These are phyloP conservation scores for Umimayanthus chanpuru DNA, from an alignment of 92 coral and sea anemone genomes.

Conservation along the genomic window DNA sequence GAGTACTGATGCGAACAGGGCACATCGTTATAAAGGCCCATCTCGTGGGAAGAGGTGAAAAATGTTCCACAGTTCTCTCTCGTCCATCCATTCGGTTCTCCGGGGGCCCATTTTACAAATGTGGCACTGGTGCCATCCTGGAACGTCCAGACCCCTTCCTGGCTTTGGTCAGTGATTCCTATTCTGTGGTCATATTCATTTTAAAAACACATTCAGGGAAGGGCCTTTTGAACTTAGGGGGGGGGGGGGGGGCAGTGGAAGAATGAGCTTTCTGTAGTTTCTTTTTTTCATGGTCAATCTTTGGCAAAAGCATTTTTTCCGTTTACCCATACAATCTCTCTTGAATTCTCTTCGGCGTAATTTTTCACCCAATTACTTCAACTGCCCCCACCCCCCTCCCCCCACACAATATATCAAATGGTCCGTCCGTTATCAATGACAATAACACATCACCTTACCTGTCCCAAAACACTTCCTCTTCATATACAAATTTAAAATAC, in stretches of 20 bases:
- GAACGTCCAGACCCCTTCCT: conserved; percentile 30
- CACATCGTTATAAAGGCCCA: conserved; percentile 8
- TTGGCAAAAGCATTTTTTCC: too few species aligned
- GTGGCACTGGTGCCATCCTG: conserved; percentile 30
- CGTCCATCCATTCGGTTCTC: conserved; percentile 16
- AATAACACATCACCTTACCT: background rate
- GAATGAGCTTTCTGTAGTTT: too few species aligned
- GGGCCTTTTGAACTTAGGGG: too few species aligned
- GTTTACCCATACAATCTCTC: too few species aligned
- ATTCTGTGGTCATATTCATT: background rate
- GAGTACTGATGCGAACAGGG: background rate
- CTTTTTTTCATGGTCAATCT: too few species aligned
- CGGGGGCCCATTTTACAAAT: conserved; percentile 3
- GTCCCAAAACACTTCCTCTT: too few species aligned
- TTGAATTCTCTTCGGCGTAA: too few species aligned
- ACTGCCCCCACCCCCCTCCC: too few species aligned
- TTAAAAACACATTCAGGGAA: background rate
- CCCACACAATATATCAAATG: too few species aligned
- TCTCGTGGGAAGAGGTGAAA: background rate
- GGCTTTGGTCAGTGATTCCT: conserved; percentile 32
- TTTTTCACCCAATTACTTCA: too few species aligned
- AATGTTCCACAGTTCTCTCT: conserved; percentile 16
- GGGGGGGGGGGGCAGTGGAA: too few species aligned
- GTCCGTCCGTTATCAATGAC: background rate
- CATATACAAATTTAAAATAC: too few species aligned